These are phyloP conservation scores for Nansenia antarctica DNA, from an alignment of 2,113 vertebrate genomes.

Conservation along the genomic window DNA sequence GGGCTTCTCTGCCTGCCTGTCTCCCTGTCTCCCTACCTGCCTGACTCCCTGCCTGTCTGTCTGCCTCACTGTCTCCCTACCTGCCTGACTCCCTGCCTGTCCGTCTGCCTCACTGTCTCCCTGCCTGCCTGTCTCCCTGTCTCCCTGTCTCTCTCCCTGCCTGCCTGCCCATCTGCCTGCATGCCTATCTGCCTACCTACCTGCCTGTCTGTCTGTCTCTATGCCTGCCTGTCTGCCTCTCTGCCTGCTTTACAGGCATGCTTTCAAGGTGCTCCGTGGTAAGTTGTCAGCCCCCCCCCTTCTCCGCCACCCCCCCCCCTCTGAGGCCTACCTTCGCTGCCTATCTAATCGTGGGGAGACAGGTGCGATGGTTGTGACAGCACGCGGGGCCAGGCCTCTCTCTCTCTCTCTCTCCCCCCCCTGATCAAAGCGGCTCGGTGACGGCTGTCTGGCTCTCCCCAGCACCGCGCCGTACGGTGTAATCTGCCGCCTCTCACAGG, in stretches of 20 bases:
- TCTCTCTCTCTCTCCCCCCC: conserved; percentile 25
- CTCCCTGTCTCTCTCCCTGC: no score
- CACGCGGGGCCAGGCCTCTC: conserved; percentile 57
- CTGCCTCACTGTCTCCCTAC: no score
- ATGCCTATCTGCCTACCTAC: background rate
- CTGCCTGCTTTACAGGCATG: conserved; percentile 41
- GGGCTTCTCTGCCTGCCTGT: no score
- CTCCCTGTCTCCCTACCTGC: no score
- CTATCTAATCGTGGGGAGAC: conserved; percentile 68
- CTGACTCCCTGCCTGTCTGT: no score
- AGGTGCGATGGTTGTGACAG: conserved; percentile 74
- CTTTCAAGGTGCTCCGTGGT: conserved; percentile 63
- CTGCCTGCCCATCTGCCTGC: background rate
- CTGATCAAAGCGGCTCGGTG: conserved; percentile 75
- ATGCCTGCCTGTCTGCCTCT: conserved; percentile 14
- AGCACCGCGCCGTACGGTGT: conserved; percentile 64
- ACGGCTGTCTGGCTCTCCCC: conserved; percentile 70
- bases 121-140: no score
- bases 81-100: no score
- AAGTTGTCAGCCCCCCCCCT: conserved; percentile 63
- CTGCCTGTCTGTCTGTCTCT: conserved; percentile 8
- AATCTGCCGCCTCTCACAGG: conserved; percentile 77
- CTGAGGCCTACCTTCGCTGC: conserved; percentile 48
- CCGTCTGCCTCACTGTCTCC: no score
- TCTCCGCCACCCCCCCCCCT: conserved; percentile 50